Percentiles rank a stretch among this genome's conserved stretches.
Evolutionary conservation across 2,113 vertebrate species (phyloP).

Genomic region (Amia ocellicauda): DNA sequence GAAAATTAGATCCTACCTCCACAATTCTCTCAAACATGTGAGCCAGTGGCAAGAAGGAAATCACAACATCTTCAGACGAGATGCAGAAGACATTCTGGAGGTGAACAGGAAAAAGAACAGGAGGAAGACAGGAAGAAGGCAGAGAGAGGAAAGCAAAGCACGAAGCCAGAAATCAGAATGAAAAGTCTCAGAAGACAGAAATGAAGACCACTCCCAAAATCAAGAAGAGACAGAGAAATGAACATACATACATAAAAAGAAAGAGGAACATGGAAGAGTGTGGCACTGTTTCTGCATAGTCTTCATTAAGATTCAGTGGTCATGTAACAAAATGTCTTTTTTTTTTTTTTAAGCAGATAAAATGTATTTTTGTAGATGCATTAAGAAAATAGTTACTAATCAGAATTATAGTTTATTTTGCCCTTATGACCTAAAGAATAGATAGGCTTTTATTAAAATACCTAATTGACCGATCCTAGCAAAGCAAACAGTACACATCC

Average conservation of each 20-base stretch:
- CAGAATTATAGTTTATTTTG: no score
- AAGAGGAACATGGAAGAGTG: conserved; percentile 10
- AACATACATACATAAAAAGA: conserved; percentile 14
- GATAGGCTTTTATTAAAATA: no score
- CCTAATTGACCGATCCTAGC: no score
- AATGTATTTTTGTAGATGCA: no score
- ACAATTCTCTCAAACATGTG: conserved; percentile 96
- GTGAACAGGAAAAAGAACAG: conserved; percentile 36
- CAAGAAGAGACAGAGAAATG: neutral
- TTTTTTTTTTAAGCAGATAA: no score
- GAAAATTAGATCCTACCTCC: conserved; percentile 70
- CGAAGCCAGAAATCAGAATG: neutral
- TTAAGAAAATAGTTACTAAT: no score
- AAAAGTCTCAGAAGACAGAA: neutral
- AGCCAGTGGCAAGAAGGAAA: conserved; percentile 94
- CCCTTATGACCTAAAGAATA: no score
- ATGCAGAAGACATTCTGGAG: conserved; percentile 63
- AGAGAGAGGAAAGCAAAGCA: neutral
- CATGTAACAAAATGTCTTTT: no score
- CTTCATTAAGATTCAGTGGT: no score
- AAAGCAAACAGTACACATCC: no score
- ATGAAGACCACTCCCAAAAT: conserved; percentile 5
- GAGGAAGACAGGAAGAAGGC: conserved; percentile 20
- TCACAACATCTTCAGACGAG: conserved; percentile 71
- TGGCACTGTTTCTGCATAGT: neutral